Base-by-base conservation (phyloP, 2,888 invertebrate genomes). In the Calephelis perditalis region DNA sequence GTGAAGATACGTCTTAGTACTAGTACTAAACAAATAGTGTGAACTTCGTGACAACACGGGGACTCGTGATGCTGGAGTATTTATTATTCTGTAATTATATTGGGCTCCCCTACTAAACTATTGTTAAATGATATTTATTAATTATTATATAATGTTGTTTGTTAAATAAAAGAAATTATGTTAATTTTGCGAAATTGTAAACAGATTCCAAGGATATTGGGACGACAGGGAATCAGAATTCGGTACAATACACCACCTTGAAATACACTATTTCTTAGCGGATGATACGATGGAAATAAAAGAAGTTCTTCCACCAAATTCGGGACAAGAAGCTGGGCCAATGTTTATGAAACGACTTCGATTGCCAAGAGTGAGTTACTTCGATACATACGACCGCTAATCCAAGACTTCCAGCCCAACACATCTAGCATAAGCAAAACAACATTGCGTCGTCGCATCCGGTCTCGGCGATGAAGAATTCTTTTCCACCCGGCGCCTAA, bases 231-330 rank as follows among this genome's bases (percentile, higher is more conserved):
- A 93, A 10, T 93, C 93, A 0, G 93, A 94, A 74, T 94, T 94
- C 74, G 98, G 98, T 0, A 93, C 94, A 62, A 81, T 96, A 36
- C 95, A 97, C 67, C 91, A 94, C 70, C 82, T 98, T 63, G 95
- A 96, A 74, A 88, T 98, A 11, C 94, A 95, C 73, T 98, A 96
- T 76, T 97, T 95, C 82, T 87, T 98, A 56, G 94, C 96, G 0
- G 97, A 98, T 73, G 96, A 97, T 72, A 97, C 97, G 0, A 94
- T 98, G 9, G 97, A 98, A 79, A 94, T 98, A 7, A 94, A 95
- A 70, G 97, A 98, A 83, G 91, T 91, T 52, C 77, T 93, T 58
- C 87, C 92, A 0, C 85, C 92, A 0, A 95, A 95, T 74, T 93
- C 94, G 1, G 96, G 96, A 0, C 90, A 93, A 56, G 95, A 96